A percentile compares a stretch with the other conserved stretches of the same genome.
Evolutionary conservation across 2,888 invertebrate genomes (phyloP).

Genomic region (Acanthacorydalis orientalis): DNA sequence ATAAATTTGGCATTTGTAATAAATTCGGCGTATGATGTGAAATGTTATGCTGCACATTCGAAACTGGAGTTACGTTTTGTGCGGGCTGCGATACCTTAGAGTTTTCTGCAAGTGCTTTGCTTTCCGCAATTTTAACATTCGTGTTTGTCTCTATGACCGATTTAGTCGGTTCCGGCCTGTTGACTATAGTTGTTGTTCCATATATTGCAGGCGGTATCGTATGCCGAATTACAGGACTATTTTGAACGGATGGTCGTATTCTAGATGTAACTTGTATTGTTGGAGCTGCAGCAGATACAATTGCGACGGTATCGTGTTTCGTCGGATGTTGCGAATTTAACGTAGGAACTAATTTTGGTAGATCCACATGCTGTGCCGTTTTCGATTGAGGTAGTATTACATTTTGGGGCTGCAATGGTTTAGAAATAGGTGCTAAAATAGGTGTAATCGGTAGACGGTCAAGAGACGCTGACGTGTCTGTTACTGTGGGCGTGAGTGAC

Average conservation of each 20-base stretch:
- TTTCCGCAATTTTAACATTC: too few relatives aligned
- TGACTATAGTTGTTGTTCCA: too few relatives aligned
- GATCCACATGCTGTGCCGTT: constrained; percentile 13
- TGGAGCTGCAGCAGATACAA: constrained; percentile 7
- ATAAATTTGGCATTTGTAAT: too few relatives aligned
- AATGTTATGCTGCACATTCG: too few relatives aligned
- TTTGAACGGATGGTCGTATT: not conserved
- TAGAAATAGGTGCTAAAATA: constrained; percentile 36
- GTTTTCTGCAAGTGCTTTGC: too few relatives aligned
- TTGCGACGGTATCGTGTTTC: constrained; percentile 12
- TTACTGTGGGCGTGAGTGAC: not conserved
- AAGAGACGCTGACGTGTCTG: constrained; percentile 28
- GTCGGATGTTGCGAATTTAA: constrained; percentile 4
- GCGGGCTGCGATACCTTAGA: too few relatives aligned
- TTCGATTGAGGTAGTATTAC: constrained; percentile 24
- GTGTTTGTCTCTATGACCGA: too few relatives aligned
- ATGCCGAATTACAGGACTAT: not conserved
- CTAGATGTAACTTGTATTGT: not conserved
- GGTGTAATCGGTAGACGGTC: constrained; percentile 40
- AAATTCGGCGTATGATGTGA: too few relatives aligned
- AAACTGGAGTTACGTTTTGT: too few relatives aligned
- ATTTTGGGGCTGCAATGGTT: constrained; percentile 34
- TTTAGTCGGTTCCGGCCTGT: too few relatives aligned
- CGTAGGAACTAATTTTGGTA: constrained; percentile 18
- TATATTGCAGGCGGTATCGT: not conserved